Evolutionary conservation across 2,113 vertebrate species (phyloP).

Genomic region (Arenaria interpres): DNA sequence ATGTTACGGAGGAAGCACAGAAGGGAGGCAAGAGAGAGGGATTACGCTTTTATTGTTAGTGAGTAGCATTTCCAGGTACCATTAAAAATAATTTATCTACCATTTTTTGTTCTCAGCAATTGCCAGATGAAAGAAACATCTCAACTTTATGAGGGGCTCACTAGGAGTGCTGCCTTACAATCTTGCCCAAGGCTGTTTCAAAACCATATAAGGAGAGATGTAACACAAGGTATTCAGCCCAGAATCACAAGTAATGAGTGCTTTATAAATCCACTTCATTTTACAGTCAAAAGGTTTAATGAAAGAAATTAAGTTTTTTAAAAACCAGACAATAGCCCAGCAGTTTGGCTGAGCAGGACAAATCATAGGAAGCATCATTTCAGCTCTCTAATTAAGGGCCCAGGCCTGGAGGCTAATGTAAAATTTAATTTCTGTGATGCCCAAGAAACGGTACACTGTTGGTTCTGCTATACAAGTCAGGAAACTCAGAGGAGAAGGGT

Average conservation of each 20-base stretch:
- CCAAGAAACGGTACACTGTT: neutral
- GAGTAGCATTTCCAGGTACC: neutral
- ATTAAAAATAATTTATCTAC: conserved; percentile 16
- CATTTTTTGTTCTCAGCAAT: neutral
- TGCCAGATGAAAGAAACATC: conserved; percentile 3
- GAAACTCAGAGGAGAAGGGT: neutral
- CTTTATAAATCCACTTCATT: conserved; percentile 4
- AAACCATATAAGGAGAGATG: neutral
- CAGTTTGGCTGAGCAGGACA: neutral
- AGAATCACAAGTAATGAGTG: neutral
- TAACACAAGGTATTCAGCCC: neutral
- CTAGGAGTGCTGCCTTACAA: neutral
- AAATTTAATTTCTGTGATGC: neutral
- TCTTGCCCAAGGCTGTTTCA: neutral
- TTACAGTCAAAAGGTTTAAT: neutral
- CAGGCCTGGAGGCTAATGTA: neutral
- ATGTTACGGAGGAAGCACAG: neutral
- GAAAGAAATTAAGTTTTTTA: neutral
- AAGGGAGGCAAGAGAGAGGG: neutral
- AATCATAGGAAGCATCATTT: neutral
- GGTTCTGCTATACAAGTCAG: neutral
- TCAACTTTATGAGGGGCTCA: neutral
- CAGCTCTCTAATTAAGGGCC: neutral
- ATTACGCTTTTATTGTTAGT: neutral
- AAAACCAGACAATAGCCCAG: neutral